These are phyloP conservation scores for Heliangelus exortis DNA, from an alignment of 2,797 vertebrate species.

Conservation along the genomic window DNA sequence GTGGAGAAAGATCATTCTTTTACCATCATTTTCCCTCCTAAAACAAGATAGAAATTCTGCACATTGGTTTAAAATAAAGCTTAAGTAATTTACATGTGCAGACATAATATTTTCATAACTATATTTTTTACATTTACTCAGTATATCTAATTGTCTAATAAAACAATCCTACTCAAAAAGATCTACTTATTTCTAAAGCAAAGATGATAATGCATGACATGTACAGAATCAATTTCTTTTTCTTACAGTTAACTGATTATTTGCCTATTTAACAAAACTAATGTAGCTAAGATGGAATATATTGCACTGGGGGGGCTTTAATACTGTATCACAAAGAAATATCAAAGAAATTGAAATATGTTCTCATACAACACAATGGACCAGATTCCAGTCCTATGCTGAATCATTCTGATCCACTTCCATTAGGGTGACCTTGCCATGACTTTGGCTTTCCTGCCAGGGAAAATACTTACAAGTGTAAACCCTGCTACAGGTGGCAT, in stretches of 20 bases:
- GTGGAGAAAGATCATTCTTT: background rate
- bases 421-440: conserved; percentile 18
- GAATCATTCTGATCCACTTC: conserved; percentile 61
- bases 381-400: conserved; percentile 59
- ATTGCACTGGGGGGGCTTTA: conserved; percentile 45
- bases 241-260: conserved; percentile 62
- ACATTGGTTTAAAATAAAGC: background rate
- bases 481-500: background rate
- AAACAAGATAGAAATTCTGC: conserved; percentile 3
- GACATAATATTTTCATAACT: background rate
- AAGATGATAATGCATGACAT: conserved; percentile 1
- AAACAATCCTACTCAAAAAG: conserved; percentile 35
- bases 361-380: conserved; percentile 70
- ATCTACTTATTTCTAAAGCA: conserved; percentile 39
- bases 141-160: conserved; percentile 40
- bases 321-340: conserved; percentile 66
- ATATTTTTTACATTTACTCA: conserved; percentile 31
- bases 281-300: conserved; percentile 69
- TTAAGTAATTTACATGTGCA: conserved; percentile 22
- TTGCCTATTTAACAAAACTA: conserved; percentile 75
- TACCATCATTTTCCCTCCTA: background rate
- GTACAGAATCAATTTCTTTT: conserved; percentile 49
- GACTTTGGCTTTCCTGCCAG: background rate
- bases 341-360: conserved; percentile 78
- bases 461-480: background rate